Percentiles rank a stretch among this genome's conserved stretches.
These are phyloP conservation scores for Boloria selene DNA, from an alignment of 2,888 invertebrate genomes.

Conservation along the genomic window DNA sequence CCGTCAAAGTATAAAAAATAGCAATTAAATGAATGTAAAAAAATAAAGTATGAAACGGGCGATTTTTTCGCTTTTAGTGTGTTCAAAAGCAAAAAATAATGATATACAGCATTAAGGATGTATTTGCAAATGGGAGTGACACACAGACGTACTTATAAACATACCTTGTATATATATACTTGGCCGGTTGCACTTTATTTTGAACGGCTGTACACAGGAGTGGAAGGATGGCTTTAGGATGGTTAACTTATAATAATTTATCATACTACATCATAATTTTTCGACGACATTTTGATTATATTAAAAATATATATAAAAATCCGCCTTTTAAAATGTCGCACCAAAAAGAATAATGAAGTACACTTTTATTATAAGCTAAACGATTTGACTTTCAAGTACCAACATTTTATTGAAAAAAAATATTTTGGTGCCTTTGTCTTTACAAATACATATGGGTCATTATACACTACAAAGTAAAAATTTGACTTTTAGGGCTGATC, in stretches of 20 bases:
- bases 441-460: no score
- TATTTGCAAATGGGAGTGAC: constrained; percentile 25
- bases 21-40: background rate
- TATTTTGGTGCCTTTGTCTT: no score
- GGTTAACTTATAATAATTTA: background rate
- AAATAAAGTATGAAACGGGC: background rate
- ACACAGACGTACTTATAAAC: constrained; percentile 23
- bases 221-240: constrained; percentile 20
- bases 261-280: background rate
- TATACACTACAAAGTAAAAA: no score
- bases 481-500: no score
- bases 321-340: no score
- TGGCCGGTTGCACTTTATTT: constrained; percentile 27
- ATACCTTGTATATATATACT: constrained; percentile 36
- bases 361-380: no score
- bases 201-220: constrained; percentile 22
- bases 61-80: constrained; percentile 11
- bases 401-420: no score
- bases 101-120: constrained; percentile 1
- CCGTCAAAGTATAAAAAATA: background rate
- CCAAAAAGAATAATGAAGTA: no score
- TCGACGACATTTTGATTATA: background rate
- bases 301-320: constrained; percentile 1
- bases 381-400: no score
- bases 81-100: background rate